These are phyloP conservation scores for Argyrosomus japonicus DNA, from an alignment of 2,113 vertebrate species.

Conservation along the genomic window DNA sequence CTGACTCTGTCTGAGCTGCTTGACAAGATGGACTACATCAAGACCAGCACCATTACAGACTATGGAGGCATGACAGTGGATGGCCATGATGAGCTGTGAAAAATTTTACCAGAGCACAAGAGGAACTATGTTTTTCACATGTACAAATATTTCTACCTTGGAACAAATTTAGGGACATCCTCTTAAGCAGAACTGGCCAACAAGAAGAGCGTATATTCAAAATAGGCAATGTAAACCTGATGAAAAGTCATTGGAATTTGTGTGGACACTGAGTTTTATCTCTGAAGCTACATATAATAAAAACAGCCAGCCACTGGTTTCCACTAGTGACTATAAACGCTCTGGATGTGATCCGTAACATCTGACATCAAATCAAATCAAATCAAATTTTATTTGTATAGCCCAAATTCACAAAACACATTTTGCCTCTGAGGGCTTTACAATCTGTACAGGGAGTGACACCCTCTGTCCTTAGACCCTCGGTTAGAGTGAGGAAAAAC, in stretches of 20 bases:
- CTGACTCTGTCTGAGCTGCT: constrained; percentile 79
- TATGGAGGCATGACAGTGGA: constrained; percentile 78
- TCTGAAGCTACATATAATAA: not conserved
- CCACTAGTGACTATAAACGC: no score
- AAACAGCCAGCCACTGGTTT: not conserved
- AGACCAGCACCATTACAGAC: constrained; percentile 82
- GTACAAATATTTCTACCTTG: no score
- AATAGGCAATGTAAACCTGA: not conserved
- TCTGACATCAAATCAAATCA: no score
- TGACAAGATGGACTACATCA: constrained; percentile 74
- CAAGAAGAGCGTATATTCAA: not conserved
- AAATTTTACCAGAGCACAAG: not conserved
- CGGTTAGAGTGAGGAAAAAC: no score
- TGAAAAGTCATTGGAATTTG: not conserved
- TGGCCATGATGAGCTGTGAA: constrained; percentile 81
- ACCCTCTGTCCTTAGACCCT: no score
- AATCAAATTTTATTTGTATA: no score
- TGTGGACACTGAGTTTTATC: not conserved
- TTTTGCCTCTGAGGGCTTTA: no score
- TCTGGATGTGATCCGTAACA: no score
- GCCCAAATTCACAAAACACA: no score
- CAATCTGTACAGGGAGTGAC: no score
- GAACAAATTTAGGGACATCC: not conserved
- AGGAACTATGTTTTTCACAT: not conserved
- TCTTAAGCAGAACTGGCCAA: not conserved